These are phyloP conservation scores for Piaya cayana DNA, from an alignment of 2,113 vertebrate species.

Conservation along the genomic window DNA sequence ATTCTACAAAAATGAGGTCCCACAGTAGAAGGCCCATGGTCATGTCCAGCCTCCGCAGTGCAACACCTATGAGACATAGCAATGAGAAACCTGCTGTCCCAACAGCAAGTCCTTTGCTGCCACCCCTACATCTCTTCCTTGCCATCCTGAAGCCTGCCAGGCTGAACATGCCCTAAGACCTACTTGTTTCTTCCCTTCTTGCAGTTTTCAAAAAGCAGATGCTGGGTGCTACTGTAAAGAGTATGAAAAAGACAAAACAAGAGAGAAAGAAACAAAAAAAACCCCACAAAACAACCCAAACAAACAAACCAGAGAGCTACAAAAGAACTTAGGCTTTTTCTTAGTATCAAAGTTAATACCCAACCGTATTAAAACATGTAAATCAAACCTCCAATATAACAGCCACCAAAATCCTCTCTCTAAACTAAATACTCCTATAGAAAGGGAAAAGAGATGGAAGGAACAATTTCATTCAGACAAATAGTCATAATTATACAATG, in stretches of 20 bases:
- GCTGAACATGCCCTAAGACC: background rate
- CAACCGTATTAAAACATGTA: background rate
- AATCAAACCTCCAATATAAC: background rate
- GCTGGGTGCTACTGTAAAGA: background rate
- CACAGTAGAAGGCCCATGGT: background rate
- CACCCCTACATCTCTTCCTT: background rate
- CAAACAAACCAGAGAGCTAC: background rate
- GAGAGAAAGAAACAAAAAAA: too few species aligned
- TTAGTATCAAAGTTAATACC: background rate
- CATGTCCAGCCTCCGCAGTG: background rate
- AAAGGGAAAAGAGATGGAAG: background rate
- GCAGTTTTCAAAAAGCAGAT: background rate
- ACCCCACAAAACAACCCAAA: background rate
- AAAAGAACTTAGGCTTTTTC: rapidly evolving
- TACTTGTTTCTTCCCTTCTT: background rate
- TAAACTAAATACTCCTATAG: background rate
- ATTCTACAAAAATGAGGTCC: rapidly evolving
- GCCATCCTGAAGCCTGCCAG: background rate
- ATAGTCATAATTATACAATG: background rate
- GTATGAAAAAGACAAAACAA: background rate
- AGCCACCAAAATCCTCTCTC: background rate
- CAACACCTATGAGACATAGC: background rate
- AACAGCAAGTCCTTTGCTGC: background rate
- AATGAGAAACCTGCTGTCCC: background rate
- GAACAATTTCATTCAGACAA: background rate